A percentile compares a stretch with the other conserved stretches of the same genome.
Evolutionary conservation across 1,140 invertebrate species (phyloP).

Genomic region (Brachionus paranguensis): DNA sequence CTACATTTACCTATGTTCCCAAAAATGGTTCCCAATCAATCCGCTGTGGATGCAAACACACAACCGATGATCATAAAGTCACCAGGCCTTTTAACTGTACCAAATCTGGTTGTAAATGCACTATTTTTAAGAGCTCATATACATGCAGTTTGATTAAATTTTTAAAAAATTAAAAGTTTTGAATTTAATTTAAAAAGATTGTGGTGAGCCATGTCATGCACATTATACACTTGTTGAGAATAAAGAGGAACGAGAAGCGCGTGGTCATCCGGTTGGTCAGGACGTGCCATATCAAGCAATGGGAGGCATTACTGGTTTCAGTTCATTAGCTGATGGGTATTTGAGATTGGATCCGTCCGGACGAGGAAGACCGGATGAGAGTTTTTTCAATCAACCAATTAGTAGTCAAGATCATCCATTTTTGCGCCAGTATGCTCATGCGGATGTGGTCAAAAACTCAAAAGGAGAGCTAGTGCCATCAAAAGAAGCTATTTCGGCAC

Average conservation of each 20-base stretch:
- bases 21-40: constrained; percentile 51
- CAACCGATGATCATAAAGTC: constrained; percentile 49
- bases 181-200: constrained; percentile 42
- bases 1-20: constrained; percentile 52
- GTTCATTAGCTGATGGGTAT: constrained; percentile 55
- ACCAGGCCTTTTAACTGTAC: constrained; percentile 48
- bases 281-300: constrained; percentile 52
- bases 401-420: constrained; percentile 52
- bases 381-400: constrained; percentile 53
- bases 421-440: constrained; percentile 49
- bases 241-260: constrained; percentile 48
- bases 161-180: background rate
- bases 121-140: constrained; percentile 52
- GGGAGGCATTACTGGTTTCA: constrained; percentile 56
- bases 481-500: constrained; percentile 48
- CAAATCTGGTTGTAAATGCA: constrained; percentile 49
- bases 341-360: constrained; percentile 55
- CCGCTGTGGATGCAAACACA: constrained; percentile 54
- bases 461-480: constrained; percentile 39
- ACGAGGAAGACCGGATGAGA: constrained; percentile 51
- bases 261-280: constrained; percentile 54
- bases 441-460: constrained; percentile 43
- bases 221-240: constrained; percentile 54
- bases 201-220: constrained; percentile 47
- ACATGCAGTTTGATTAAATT: constrained; percentile 45